These are phyloP conservation scores for Oriolus oriolus DNA, from an alignment of 2,113 vertebrate species.

Conservation along the genomic window DNA sequence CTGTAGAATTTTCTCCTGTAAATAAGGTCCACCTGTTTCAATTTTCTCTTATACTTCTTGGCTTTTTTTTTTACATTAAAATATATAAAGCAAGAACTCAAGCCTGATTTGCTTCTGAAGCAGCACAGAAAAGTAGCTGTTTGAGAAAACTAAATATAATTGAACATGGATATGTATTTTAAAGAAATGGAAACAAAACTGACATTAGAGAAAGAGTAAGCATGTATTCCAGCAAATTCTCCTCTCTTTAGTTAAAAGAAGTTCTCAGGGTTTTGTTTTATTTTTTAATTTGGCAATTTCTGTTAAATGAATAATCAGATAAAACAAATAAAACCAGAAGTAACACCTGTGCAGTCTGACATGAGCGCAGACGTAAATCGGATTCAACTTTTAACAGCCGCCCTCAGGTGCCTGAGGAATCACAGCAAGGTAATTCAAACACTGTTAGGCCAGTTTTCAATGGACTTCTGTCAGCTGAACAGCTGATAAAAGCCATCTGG, in stretches of 20 bases:
- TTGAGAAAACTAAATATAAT: background rate
- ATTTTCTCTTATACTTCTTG: background rate
- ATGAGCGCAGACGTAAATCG: background rate
- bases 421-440: conserved; percentile 46
- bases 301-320: background rate
- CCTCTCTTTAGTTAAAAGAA: background rate
- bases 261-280: background rate
- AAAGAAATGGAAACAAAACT: background rate
- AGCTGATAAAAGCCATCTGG: conserved; percentile 41
- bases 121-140: background rate
- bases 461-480: conserved; percentile 39
- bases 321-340: conserved; percentile 37
- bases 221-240: background rate
- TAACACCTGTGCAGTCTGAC: conserved; percentile 12
- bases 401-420: background rate
- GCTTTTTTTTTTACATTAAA: background rate
- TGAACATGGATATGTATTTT: background rate
- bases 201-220: background rate
- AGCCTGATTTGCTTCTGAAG: background rate
- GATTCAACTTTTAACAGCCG: background rate
- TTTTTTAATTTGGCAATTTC: conserved; percentile 2
- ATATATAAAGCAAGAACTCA: background rate
- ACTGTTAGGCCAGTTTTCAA: conserved; percentile 44
- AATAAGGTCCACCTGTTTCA: background rate
- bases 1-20: background rate